Conservation (phyloP, 2,888 invertebrate species). For the Amiota mariae region DNA sequence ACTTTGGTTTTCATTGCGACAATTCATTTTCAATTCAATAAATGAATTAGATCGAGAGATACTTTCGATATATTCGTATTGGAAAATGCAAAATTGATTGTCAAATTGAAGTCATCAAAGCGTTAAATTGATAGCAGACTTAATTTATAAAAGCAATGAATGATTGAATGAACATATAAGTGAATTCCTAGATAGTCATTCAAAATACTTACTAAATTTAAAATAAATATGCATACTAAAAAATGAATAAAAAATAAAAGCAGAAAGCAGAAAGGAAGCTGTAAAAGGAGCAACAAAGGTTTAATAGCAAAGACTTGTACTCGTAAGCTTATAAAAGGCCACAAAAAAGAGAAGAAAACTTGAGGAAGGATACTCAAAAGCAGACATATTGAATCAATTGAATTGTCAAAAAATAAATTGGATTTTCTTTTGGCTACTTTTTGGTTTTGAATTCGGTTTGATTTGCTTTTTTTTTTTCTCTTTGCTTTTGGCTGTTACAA, state of each 20-base stretch:
- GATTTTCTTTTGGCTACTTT: neutral
- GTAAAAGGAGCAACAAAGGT: neutral
- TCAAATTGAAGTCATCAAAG: constrained; percentile 52
- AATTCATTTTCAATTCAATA: too few species aligned
- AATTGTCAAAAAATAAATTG: constrained; percentile 28
- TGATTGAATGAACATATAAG: neutral
- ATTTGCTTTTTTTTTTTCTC: too few species aligned
- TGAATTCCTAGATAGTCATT: neutral
- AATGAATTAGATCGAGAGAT: too few species aligned
- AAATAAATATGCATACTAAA: neutral
- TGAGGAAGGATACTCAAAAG: neutral
- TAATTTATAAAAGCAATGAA: neutral
- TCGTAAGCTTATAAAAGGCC: neutral
- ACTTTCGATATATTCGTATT: neutral
- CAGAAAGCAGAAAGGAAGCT: neutral
- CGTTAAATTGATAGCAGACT: constrained; percentile 53
- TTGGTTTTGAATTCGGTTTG: too few species aligned
- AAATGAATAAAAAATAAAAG: neutral
- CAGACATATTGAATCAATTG: neutral
- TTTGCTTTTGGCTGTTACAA: too few species aligned
- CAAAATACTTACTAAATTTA: constrained; percentile 11
- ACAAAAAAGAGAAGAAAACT: neutral
- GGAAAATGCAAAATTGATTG: constrained; percentile 38
- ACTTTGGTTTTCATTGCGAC: neutral
- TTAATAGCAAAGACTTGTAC: too few species aligned